Conservation (phyloP, 2,113 vertebrate species). For the Serinus canaria region DNA sequence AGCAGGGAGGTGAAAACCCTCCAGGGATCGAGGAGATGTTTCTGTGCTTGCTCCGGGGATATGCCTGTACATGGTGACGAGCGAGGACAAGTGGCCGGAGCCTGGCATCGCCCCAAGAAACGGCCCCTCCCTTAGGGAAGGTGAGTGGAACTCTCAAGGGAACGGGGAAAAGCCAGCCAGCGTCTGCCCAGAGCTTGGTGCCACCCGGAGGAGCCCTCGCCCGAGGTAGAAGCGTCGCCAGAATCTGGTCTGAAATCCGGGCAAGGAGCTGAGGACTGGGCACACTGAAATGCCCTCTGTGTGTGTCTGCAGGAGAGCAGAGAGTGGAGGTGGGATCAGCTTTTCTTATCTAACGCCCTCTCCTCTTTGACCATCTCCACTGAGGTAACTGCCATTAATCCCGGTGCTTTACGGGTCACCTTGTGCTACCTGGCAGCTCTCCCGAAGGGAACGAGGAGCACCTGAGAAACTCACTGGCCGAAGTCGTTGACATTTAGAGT, state of each 20-base stretch:
- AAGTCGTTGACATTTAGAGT: not conserved
- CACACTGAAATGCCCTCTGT: not conserved
- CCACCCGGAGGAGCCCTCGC: not conserved
- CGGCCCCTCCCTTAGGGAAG: not conserved
- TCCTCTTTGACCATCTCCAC: not conserved
- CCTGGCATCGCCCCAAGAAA: not conserved
- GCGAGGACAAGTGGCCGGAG: not conserved
- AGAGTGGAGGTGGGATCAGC: not conserved
- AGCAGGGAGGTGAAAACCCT: not conserved
- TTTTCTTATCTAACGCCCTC: not conserved
- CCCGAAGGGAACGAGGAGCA: not conserved
- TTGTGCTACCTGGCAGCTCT: slow-evolving; percentile 32
- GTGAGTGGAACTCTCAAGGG: not conserved
- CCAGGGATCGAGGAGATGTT: not conserved
- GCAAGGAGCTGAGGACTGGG: not conserved
- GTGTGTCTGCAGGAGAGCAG: not conserved
- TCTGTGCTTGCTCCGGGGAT: not conserved
- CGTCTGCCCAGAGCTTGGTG: not conserved
- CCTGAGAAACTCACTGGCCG: not conserved
- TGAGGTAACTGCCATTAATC: slow-evolving; percentile 42
- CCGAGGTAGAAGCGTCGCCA: not conserved
- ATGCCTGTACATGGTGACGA: rapidly evolving
- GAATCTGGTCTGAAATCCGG: rapidly evolving
- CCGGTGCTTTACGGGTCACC: slow-evolving; percentile 21
- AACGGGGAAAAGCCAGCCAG: not conserved